Evolutionary conservation across 2,888 invertebrate genomes (phyloP), one percentile per base, ranked within the genome.

Genomic region (Microlaimidae sp.): DNA sequence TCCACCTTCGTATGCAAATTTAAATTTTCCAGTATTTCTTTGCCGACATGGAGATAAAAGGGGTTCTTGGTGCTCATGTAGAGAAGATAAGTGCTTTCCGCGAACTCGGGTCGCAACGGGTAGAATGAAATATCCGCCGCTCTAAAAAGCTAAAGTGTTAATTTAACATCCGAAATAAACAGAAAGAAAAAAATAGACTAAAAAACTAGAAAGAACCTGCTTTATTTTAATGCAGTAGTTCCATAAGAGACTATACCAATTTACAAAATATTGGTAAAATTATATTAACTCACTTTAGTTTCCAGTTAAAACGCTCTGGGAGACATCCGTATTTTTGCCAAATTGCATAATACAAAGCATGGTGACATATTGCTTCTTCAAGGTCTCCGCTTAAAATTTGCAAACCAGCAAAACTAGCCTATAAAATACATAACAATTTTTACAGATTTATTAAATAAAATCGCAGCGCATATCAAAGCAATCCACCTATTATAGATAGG

Each of bases 291-390:
- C 45, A 65, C 60, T 68, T 67, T 17, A 67, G 54, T 51, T 70
- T 63, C 74, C 75, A 76, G 60, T 75, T 76, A 64, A 57, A 69
- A 26, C 76, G 62, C 59, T 77, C 77, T 3, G 78, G 79, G 21
- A 80, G 64, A 43, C 74, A 73, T 38, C 75, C 77, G 63, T 75
- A 80, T 56, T 76, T 72, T 59, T 75, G 74, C 80, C 79, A 79
- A 49, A 80, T 75, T 26, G 76, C 72, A 65, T 78, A 79, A 69
- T 77, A 79, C 19, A 79, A 66, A 1, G 78, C 78, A 65, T 80
- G 80, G 5, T 75, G 71, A 65, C 79, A 79, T 43, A 80, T 78
- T 2, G 80, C 79, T 66, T 80, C 80, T 61, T 79, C 79, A 42
- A 80, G 69, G 62, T 79, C 78, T 32, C 80, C 80, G 61, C 75